Evolutionary conservation across 2,797 vertebrate genomes (phyloP).

Genomic region (Furcifer pardalis): DNA sequence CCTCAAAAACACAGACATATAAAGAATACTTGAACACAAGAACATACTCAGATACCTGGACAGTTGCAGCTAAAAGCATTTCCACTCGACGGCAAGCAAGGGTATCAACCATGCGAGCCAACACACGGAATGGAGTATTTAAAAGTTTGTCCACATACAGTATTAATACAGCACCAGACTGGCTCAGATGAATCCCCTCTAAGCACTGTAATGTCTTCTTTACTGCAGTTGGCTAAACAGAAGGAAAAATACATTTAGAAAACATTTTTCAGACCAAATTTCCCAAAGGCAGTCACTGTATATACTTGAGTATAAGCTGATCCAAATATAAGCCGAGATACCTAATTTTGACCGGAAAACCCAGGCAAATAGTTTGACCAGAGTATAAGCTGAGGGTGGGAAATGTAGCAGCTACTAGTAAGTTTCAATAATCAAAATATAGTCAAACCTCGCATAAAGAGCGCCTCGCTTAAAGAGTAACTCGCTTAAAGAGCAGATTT

Average conservation of each 20-base stretch:
- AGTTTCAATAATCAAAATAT: too few species aligned
- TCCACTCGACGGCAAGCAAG: conserved; percentile 96
- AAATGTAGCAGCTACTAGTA: too few species aligned
- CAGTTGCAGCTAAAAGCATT: conserved; percentile 94
- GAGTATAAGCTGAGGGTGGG: too few species aligned
- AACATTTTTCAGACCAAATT: not conserved
- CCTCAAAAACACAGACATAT: not conserved
- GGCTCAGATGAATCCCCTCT: conserved; percentile 97
- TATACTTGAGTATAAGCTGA: too few species aligned
- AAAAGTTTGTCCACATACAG: conserved; percentile 94
- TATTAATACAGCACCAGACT: conserved; percentile 93
- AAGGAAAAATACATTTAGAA: not conserved
- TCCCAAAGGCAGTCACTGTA: not conserved
- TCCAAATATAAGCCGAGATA: too few species aligned
- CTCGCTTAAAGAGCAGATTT: too few species aligned
- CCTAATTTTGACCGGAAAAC: too few species aligned
- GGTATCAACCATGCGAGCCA: conserved; percentile 96
- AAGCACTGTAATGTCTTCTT: conserved; percentile 96
- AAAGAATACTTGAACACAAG: not conserved
- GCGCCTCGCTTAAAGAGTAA: too few species aligned
- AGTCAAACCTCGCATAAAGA: too few species aligned
- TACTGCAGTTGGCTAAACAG: conserved; percentile 86
- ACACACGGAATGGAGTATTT: conserved; percentile 90
- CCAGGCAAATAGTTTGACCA: too few species aligned
- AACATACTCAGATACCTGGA: conserved; percentile 81